These are phyloP conservation scores for Sterna hirundo DNA, from an alignment of 2,113 vertebrate genomes.

Conservation along the genomic window DNA sequence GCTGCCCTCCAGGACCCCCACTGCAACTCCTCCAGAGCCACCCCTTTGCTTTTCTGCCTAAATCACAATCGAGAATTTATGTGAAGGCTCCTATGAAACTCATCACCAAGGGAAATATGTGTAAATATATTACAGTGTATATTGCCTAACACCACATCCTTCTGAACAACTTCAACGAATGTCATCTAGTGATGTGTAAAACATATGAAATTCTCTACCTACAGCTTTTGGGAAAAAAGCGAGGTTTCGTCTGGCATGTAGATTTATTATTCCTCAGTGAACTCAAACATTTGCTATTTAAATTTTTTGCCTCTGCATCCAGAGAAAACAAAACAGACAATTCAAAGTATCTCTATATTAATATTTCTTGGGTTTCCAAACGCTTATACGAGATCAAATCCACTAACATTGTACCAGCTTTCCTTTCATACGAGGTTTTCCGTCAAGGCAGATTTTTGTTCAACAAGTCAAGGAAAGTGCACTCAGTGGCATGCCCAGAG, in stretches of 20 bases:
- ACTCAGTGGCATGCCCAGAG: neutral
- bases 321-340: neutral
- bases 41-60: neutral
- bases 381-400: neutral
- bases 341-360: neutral
- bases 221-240: neutral
- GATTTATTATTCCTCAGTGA: neutral
- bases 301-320: neutral
- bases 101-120: neutral
- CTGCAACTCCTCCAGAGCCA: neutral
- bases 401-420: neutral
- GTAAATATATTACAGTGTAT: neutral
- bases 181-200: neutral
- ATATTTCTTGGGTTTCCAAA: neutral
- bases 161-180: neutral
- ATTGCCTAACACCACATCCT: neutral
- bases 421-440: neutral
- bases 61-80: fast-evolving
- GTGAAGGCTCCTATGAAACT: fast-evolving
- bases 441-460: neutral
- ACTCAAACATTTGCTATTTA: conserved; percentile 12
- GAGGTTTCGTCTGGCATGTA: neutral
- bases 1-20: neutral
- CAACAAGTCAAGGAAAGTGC: neutral
- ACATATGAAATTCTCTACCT: neutral